These are phyloP conservation scores for Crotalus tigris DNA, from an alignment of 2,113 vertebrate species.

Conservation along the genomic window DNA sequence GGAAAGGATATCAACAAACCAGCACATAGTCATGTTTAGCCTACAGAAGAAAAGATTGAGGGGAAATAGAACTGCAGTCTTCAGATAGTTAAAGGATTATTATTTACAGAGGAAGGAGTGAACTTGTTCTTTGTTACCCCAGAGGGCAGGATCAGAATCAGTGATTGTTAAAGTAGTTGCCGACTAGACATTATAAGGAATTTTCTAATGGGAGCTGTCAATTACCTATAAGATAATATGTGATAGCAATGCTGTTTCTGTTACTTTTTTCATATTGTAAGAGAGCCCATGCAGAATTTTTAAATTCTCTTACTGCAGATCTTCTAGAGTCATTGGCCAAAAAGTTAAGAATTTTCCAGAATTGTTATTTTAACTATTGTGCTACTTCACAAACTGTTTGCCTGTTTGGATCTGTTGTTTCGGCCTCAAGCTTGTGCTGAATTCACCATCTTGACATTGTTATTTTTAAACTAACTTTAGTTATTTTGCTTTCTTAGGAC, in stretches of 20 bases:
- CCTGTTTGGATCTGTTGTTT: neutral
- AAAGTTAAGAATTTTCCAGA: neutral
- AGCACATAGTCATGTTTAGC: neutral
- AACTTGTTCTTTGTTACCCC: neutral
- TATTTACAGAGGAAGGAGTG: neutral
- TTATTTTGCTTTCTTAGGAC: neutral
- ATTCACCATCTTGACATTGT: neutral
- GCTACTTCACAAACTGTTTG: neutral
- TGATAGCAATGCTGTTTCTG: neutral
- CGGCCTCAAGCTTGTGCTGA: neutral
- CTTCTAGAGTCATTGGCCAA: no score
- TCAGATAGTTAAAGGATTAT: neutral
- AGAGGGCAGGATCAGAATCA: neutral
- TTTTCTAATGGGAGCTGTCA: neutral
- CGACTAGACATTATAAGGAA: neutral
- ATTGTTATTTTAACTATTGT: neutral
- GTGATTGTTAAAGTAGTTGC: neutral
- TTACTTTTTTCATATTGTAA: neutral
- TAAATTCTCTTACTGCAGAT: neutral
- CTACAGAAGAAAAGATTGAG: neutral
- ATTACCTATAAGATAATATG: neutral
- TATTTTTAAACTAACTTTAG: neutral
- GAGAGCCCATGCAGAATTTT: neutral
- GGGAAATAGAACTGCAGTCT: neutral
- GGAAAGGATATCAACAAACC: no score